Conservation (phyloP, 2,888 invertebrate species). For the Ecliptopera silaceata region DNA sequence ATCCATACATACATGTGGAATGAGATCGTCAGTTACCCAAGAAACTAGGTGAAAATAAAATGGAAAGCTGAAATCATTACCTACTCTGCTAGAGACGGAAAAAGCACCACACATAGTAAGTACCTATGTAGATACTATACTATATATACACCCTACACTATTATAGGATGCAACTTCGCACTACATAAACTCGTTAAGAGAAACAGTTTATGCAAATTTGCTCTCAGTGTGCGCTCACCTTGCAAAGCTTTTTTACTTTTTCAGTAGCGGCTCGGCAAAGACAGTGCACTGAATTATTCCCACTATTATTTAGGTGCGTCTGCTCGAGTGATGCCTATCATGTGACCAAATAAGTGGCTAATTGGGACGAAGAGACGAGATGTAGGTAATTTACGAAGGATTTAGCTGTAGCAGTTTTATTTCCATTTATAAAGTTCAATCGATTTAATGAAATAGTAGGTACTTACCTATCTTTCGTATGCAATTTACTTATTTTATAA, state of each 20-base stretch:
- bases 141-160: no score
- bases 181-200: neutral
- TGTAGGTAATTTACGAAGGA: constrained; percentile 15
- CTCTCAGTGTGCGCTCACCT: constrained; percentile 3
- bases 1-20: no score
- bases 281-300: constrained; percentile 64
- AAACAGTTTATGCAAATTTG: neutral
- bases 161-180: no score
- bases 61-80: no score
- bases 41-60: no score
- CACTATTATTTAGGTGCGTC: constrained; percentile 51
- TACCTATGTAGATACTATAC: no score
- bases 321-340: constrained; percentile 60
- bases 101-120: no score
- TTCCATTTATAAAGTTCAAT: neutral
- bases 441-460: neutral
- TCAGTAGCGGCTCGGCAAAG: constrained; percentile 71
- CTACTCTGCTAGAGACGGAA: no score
- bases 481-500: no score
- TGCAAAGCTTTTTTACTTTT: constrained; percentile 50
- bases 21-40: no score
- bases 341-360: constrained; percentile 50
- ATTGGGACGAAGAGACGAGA: constrained; percentile 41
- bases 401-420: neutral
- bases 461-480: no score